Base-by-base conservation (phyloP, 2,888 invertebrate species). In the Spisula subtruncata region DNA sequence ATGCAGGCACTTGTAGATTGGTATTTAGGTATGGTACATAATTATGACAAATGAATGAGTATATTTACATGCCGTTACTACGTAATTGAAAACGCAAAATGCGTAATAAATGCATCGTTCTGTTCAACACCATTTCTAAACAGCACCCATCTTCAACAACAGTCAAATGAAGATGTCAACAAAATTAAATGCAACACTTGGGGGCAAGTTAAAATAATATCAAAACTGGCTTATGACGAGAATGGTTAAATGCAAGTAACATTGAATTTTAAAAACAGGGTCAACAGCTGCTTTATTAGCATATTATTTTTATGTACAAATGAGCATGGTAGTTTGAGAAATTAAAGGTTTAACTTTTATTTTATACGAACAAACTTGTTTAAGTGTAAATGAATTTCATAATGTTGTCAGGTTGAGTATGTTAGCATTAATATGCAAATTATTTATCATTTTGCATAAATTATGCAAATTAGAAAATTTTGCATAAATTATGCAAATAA, bases 161-260 rank as follows among this genome's bases (percentile, higher is more conserved):
- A 66, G 25, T 41, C 60, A 66, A 25, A 66, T 41, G 41, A 41
- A 66, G 25, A 66, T 66, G 25, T 66, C 20, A 66, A 66, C n/a
- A 66, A 66, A 25, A 56, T 12, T 66, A 66, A 66, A 66, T 25
- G 25, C 12, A 66, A 25, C 25, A 12, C n/a, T n/a, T 66, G 25
- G 25, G n/a, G 60, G 60, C 60, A 66, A 66, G 60, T 66, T 66
- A 66, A 66, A 66, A 56, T 66, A 66, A 66, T 66, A 66, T 66
- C 60, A 66, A 66, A 25, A n/a, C n/a, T 66, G 60, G 25, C n/a
- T 66, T 25, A 66, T 66, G 20, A 66, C 5, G 25, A 51, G 51
- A 51, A 51, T 51, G 51, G 14, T 5, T 25, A 12, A 25, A 25
- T 20, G 2, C 25, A 25, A 4, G n/a, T n/a, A n/a, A n/a, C n/a